phyloP scores from a whole-genome alignment of 2,888 invertebrate genomes.

The Lobophora halterata region DNA sequence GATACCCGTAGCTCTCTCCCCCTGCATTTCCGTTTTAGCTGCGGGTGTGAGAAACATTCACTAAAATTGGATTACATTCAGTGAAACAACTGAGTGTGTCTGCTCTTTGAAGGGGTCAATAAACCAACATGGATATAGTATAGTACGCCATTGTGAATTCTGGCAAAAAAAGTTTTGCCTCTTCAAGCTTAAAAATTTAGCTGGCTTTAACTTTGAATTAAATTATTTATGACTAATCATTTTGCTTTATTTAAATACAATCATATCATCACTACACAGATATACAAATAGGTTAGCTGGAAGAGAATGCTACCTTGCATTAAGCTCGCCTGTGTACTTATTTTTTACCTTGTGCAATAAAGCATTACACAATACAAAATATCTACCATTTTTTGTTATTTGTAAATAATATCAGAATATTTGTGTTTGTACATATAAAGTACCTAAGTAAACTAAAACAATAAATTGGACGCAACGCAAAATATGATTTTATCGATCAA shows the following conservation, averaged over 20 bases:
- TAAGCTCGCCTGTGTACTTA: too few relatives aligned
- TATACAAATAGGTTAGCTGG: too few relatives aligned
- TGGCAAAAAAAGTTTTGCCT: conserved; percentile 10
- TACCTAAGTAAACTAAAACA: not conserved
- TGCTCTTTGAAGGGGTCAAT: conserved; percentile 8
- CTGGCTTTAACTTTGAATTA: too few relatives aligned
- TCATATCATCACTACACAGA: too few relatives aligned
- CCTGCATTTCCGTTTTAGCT: conserved; percentile 52
- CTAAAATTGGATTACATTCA: conserved; percentile 59
- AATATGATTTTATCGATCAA: conserved; percentile 4
- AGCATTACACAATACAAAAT: too few relatives aligned
- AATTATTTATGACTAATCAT: too few relatives aligned
- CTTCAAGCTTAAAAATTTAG: too few relatives aligned
- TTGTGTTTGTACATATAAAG: too few relatives aligned
- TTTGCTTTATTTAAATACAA: too few relatives aligned
- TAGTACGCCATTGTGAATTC: conserved; percentile 7
- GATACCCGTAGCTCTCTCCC: conserved; percentile 40
- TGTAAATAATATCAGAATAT: not conserved
- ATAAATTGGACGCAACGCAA: conserved; percentile 1
- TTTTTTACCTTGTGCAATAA: too few relatives aligned
- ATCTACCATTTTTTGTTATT: not conserved
- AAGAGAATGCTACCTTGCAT: too few relatives aligned
- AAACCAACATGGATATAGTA: conserved; percentile 10
- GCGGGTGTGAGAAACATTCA: conserved; percentile 60
- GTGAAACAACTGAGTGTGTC: conserved; percentile 16